Conservation (phyloP, 2,797 vertebrate species). For the Sibirionetta formosa region DNA sequence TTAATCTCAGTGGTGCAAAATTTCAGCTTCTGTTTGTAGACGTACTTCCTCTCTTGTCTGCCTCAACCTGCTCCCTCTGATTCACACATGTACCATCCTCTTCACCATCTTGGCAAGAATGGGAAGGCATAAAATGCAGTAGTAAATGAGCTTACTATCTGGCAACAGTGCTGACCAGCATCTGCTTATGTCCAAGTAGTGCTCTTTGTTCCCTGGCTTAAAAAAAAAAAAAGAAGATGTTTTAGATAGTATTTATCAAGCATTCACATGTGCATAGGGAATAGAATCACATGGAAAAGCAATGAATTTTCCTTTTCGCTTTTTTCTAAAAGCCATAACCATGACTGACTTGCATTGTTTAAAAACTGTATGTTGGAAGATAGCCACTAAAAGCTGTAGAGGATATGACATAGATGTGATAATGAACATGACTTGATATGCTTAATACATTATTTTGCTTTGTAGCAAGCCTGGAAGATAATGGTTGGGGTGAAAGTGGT, state of each 20-base stretch:
- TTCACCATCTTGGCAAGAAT: not conserved
- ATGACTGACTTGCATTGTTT: not conserved
- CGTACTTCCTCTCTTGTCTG: not conserved
- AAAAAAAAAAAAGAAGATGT: not conserved
- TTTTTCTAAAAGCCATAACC: not conserved
- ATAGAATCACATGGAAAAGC: not conserved
- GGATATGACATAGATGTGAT: not conserved
- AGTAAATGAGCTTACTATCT: not conserved
- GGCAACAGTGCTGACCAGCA: not conserved
- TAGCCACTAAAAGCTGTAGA: not conserved
- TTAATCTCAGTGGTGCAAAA: not conserved
- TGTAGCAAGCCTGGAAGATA: not conserved
- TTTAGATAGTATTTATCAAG: not conserved
- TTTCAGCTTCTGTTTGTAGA: not conserved
- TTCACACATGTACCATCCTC: not conserved
- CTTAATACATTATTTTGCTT: not conserved
- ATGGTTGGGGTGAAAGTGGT: not conserved
- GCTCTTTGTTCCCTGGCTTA: not conserved
- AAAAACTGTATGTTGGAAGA: not conserved
- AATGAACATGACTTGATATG: not conserved
- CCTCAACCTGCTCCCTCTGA: not conserved
- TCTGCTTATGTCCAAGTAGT: not conserved
- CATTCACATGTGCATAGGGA: not conserved
- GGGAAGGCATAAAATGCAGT: not conserved
- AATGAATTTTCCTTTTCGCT: not conserved